Evolutionary conservation across 2,888 invertebrate species (phyloP), one percentile per base, ranked within the genome.

Genomic region (Cetonia aurata): DNA sequence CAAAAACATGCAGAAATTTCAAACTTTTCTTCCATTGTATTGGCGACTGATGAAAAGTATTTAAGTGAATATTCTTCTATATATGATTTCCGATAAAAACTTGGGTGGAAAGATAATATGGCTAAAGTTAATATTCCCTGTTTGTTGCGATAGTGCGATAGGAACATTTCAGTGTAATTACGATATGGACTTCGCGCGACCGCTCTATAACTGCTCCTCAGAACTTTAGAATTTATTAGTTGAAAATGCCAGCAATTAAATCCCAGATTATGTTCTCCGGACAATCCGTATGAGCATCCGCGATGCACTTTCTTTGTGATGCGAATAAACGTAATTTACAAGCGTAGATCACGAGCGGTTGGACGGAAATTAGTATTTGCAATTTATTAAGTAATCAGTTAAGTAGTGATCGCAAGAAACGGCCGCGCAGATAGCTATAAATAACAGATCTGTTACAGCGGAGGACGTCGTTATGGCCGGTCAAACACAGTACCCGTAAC

Each of bases 401-500:
- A 77, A 77, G 76, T 76, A 75, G 74, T 68, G 73, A 74, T 72
- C 73, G 74, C 75, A 76, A 76, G 76, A 78, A 78, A 76, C 72
- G 69, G 74, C 72, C 69, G 70, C 73, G 72, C 70, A 69, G 74
- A 67, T 68, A 69, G 75, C 72, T 74, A 74, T 77, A 77, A 78
- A 78, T 77, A 75, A 75, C 76, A 65, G 73, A 74, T 75, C 74
- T 73, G 75, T 74, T 74, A 73, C 76, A 62, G 62, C 62, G 72
- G 73, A 77, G 76, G 75, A 77, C 79, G 80, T 80, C 77, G 78
- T 76, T 75, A 79, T 77, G 76, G 79, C 79, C 79, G 79, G 78
- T 81, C 80, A 81, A 80, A 79, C 80, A 76, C 75, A 75, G 75
- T 74, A 74, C 77, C 72, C 73, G 76, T 77, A 77, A 77, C 77